These are phyloP conservation scores for Mola mola DNA, from an alignment of 2,113 vertebrate species.

Conservation along the genomic window DNA sequence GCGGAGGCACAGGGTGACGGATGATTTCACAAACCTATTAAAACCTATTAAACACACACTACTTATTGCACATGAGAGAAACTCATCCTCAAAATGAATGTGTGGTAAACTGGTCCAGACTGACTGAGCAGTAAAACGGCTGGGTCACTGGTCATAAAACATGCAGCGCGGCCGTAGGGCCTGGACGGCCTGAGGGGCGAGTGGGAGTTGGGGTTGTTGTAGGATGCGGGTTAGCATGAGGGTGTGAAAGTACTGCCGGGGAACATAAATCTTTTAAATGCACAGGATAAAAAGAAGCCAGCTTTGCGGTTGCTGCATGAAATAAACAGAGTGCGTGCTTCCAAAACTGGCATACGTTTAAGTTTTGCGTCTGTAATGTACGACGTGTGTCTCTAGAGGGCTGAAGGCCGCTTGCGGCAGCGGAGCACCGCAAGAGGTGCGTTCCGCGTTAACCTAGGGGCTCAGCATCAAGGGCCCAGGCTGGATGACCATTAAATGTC, in stretches of 20 bases:
- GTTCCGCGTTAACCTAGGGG: slow-evolving; percentile 68
- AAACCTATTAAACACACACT: slow-evolving; percentile 6
- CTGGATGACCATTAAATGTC: slow-evolving; percentile 66
- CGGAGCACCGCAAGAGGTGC: slow-evolving; percentile 44
- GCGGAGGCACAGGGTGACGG: slow-evolving; percentile 4
- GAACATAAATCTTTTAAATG: slow-evolving; percentile 21
- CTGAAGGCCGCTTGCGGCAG: slow-evolving; percentile 14
- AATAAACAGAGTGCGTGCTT: slow-evolving; percentile 1
- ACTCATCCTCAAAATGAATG: slow-evolving; percentile 27
- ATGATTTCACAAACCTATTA: slow-evolving; percentile 22
- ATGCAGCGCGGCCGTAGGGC: slow-evolving; percentile 10
- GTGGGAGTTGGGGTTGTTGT: slow-evolving; percentile 1
- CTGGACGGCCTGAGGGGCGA: not conserved
- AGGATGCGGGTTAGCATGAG: slow-evolving; percentile 57
- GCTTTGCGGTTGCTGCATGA: not conserved
- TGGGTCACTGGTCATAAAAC: slow-evolving; percentile 58
- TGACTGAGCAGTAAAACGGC: slow-evolving; percentile 48
- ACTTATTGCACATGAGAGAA: slow-evolving; percentile 1
- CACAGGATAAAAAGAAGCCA: not conserved
- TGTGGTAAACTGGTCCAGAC: slow-evolving; percentile 53
- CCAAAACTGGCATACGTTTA: not conserved
- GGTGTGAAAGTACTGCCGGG: not conserved
- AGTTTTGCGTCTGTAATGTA: slow-evolving; percentile 6
- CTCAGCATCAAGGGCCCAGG: slow-evolving; percentile 57
- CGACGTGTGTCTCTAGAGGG: slow-evolving; percentile 1